Conservation (phyloP, 2,113 vertebrate species). For the Mionectes macconnelli region DNA sequence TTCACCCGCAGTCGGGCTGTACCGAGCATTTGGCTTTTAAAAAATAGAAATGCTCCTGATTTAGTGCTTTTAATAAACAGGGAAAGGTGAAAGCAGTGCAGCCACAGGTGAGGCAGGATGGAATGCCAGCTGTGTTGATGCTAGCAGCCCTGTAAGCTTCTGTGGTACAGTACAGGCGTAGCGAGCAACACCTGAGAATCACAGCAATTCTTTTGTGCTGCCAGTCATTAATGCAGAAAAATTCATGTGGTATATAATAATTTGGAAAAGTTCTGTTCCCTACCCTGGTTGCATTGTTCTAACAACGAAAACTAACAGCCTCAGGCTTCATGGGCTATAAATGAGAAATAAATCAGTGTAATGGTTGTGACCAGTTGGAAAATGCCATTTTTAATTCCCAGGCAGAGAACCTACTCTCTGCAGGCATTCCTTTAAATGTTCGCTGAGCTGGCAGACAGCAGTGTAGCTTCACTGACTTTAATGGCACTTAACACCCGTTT, state of each 20-base stretch:
- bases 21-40: constrained; percentile 45
- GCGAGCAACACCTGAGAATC: constrained; percentile 49
- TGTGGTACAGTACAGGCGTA: background rate
- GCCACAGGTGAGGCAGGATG: constrained; percentile 55
- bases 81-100: constrained; percentile 49
- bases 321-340: constrained; percentile 57
- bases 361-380: constrained; percentile 45
- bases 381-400: constrained; percentile 35
- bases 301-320: constrained; percentile 63
- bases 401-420: background rate
- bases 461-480: constrained; percentile 5
- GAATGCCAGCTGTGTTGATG: constrained; percentile 68
- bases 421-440: background rate
- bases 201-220: constrained; percentile 53
- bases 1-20: constrained; percentile 54
- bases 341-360: constrained; percentile 43
- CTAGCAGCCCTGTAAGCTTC: constrained; percentile 40
- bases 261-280: constrained; percentile 66
- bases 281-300: constrained; percentile 49
- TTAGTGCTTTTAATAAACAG: constrained; percentile 79
- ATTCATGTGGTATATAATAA: constrained; percentile 47
- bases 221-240: constrained; percentile 57
- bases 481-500: constrained; percentile 7
- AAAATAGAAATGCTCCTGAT: constrained; percentile 69
- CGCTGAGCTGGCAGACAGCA: background rate